Base-by-base conservation (phyloP, 1,140 invertebrate species). In the Meloidogyne chitwoodi region DNA sequence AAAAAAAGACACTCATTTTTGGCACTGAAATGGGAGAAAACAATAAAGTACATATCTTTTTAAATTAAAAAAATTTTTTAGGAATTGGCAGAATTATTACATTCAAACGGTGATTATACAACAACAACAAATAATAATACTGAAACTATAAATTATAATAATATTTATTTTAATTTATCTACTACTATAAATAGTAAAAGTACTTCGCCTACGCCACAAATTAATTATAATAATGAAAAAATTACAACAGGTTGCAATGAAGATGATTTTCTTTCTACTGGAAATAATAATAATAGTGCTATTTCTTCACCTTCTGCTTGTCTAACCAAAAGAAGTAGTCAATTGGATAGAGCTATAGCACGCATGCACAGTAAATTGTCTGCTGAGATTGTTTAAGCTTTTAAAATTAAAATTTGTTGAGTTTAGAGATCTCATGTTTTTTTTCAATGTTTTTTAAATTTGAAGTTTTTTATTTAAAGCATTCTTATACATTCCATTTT, bases 261-360 rank as follows among this genome's bases (percentile, higher is more conserved):
- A 38, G 34, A 38, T 6, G 34, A 38, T 38, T 6, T 38, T 10
- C 8, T 8, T 0, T 38, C 4, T 38, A 38, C 4, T 38, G 34
- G 34, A 38, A 38, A 38, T 38, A 8, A 3, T 8, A 38, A 38
- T 38, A 8, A 3, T 8, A 38, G 34, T 38, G 34, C 34, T 6
- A 38, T 38, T 6, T 38, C 34, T 38, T 38, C 34, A 38, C 34
- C 34, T 19, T 11, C 24, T 31, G 27, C n/a, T 29, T 27, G 8
- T 48, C 22, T n/a, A 73, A 14, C 26, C 11, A 31, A 19, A 11
- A 75, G n/a, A 12, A 44, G n/a, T 22, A 77, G 76, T 56, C 76
- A 77, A 29, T 38, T 77, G 73, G 76, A 77, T 68, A 77, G 67
- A 38, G 76, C 76, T 24, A 77, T 77, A 19, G 76, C 76, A 10